Evolutionary conservation across 1,140 invertebrate genomes (phyloP), one percentile per base, ranked within the genome.

Genomic region (Chionoecetes opilio): DNA sequence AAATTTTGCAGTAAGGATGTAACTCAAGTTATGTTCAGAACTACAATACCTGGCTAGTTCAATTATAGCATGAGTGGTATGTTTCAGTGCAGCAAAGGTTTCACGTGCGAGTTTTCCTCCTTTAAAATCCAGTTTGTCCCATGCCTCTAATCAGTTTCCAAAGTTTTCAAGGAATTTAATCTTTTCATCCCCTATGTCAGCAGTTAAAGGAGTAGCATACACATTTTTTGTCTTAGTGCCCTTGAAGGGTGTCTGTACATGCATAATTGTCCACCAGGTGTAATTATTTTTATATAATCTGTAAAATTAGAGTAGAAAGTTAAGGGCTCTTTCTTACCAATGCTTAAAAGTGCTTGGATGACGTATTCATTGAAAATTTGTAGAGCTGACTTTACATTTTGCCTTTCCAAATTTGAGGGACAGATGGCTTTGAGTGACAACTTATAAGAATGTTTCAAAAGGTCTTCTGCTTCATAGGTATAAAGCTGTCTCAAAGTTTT

Each of bases 341-440:
- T 1, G 21, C 46, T 32, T 75, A 89, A 29, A 29, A 95, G 29
- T 37, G 84, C 95, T 91, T 94, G 32, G 53, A 46, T 91, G 9
- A 95, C 41, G 37, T 37, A 94, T 34, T 95, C 82, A 86, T 92
- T 96, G 87, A 96, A 94, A 91, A 96, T 46, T 35, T 96, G 86
- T 5, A 94, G 34, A 0, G 91, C 94, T 85, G 94, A 82, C 26
- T 96, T 95, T 3, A 96, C 96, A 88, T 96, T 96, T 88, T 96
- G 96, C 53, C 85, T 46, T 6, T 96, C 96, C 87, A 96, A n/a
- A 82, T 53, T 95, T 37, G 38, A 82, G 11, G 95, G 94, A 63
- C 34, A 89, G 0, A 96, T 21, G 8, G n/a, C 88, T n/a, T 88
- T 96, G 90, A 9, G 92, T 34, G 0, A 84, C 87, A 95, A 31